These are phyloP conservation scores for Anoplolepis gracilipes DNA, from an alignment of 1,140 invertebrate genomes.

Conservation along the genomic window DNA sequence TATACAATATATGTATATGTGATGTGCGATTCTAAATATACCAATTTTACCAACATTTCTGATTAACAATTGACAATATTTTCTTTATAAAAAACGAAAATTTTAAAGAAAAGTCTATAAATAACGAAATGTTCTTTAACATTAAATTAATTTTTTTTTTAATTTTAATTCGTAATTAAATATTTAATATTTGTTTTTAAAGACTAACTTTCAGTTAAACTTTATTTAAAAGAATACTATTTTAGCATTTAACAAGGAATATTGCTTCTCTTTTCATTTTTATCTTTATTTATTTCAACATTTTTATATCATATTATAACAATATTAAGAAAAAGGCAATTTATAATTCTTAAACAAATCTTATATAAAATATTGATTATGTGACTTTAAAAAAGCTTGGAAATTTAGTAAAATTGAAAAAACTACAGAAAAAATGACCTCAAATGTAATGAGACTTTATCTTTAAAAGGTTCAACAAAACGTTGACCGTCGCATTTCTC, in stretches of 20 bases:
- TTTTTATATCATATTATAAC: background rate
- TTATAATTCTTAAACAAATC: background rate
- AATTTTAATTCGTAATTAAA: background rate
- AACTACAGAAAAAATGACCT: slow-evolving; percentile 9
- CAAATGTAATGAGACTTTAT: slow-evolving; percentile 26
- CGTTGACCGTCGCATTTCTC: background rate
- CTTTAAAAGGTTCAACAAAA: background rate
- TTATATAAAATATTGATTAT: background rate
- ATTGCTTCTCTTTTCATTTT: background rate
- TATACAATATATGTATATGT: background rate
- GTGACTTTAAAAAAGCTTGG: background rate
- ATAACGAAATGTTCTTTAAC: background rate
- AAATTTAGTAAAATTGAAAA: background rate
- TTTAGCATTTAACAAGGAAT: background rate
- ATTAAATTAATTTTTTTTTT: background rate
- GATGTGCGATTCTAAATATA: background rate
- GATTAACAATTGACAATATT: background rate
- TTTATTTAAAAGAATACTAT: background rate
- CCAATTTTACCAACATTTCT: background rate
- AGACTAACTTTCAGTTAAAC: background rate
- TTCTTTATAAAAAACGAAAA: background rate
- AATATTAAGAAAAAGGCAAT: background rate
- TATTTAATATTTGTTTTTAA: background rate
- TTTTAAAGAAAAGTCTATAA: background rate
- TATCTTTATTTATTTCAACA: background rate